These are phyloP conservation scores for Nibea albiflora DNA, from an alignment of 2,113 vertebrate genomes.

Conservation along the genomic window DNA sequence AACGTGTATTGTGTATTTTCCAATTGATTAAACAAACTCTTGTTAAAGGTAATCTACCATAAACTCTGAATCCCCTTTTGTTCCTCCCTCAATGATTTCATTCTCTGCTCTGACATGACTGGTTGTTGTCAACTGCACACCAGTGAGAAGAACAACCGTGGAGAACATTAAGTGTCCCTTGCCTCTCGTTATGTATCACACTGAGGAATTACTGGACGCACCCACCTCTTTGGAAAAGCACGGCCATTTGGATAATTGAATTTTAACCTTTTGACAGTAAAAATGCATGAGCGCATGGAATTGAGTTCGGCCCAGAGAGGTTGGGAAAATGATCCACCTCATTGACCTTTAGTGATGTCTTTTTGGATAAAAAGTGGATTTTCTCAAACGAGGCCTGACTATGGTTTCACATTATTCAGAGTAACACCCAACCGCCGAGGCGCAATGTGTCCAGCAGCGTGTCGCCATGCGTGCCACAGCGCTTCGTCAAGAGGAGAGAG, in stretches of 20 bases:
- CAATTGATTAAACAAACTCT: background rate
- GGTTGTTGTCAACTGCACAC: slow-evolving; percentile 35
- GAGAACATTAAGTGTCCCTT: slow-evolving; percentile 33
- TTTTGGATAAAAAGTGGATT: slow-evolving; percentile 44
- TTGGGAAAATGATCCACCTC: slow-evolving; percentile 63
- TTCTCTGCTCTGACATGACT: slow-evolving; percentile 25
- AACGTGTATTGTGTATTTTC: background rate
- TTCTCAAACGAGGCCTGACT: slow-evolving; percentile 57
- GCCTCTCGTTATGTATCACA: slow-evolving; percentile 38
- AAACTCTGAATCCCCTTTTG: background rate
- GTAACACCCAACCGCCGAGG: slow-evolving; percentile 6
- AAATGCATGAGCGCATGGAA: slow-evolving; percentile 56
- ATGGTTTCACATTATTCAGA: slow-evolving; percentile 40
- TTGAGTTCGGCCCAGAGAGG: slow-evolving; percentile 18
- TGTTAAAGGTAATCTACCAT: slow-evolving; percentile 18
- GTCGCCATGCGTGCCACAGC: slow-evolving; percentile 15
- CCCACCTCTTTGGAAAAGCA: slow-evolving; percentile 40
- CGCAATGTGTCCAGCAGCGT: slow-evolving; percentile 14
- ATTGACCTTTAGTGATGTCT: slow-evolving; percentile 47
- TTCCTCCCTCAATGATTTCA: slow-evolving; percentile 51
- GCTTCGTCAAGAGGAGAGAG: slow-evolving; percentile 49
- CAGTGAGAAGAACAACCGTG: slow-evolving; percentile 26
- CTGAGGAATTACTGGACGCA: slow-evolving; percentile 41
- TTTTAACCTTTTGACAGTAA: slow-evolving; percentile 55
- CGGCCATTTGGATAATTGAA: slow-evolving; percentile 48